These are phyloP conservation scores for Lagria hirta DNA, from an alignment of 2,888 invertebrate species.

Conservation along the genomic window DNA sequence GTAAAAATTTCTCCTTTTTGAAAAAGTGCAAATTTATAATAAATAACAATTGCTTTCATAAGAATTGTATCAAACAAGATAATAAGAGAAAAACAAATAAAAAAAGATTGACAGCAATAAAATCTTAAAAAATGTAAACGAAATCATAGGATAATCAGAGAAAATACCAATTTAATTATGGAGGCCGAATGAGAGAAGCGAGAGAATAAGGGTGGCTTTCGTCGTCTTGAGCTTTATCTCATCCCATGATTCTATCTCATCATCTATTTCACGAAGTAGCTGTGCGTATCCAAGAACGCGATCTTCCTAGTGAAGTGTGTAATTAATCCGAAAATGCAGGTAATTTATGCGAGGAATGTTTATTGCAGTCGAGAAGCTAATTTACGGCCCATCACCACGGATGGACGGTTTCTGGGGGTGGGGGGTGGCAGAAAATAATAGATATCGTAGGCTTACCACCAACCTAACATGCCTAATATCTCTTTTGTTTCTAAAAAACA, in stretches of 20 bases:
- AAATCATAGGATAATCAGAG: constrained; percentile 13
- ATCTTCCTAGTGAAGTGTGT: constrained; percentile 54
- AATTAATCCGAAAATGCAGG: constrained; percentile 57
- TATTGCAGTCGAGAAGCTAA: constrained; percentile 55
- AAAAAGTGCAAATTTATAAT: no score
- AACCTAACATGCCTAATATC: no score
- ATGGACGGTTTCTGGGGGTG: constrained; percentile 40
- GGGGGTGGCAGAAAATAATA: no score
- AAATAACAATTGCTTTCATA: no score
- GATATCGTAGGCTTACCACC: no score
- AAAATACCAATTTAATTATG: constrained; percentile 18
- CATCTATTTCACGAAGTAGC: constrained; percentile 13
- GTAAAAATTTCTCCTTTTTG: no score
- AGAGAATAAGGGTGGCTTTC: constrained; percentile 7
- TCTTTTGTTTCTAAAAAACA: no score
- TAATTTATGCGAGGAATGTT: constrained; percentile 57
- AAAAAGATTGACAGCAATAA: no score
- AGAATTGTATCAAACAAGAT: no score
- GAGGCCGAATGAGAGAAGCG: constrained; percentile 12
- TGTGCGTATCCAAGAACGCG: constrained; percentile 35
- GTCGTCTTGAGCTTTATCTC: no score
- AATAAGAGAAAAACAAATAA: no score
- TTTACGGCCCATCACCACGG: constrained; percentile 54
- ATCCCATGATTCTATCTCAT: constrained; percentile 9
- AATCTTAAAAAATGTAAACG: constrained; percentile 16